phyloP scores from a whole-genome alignment of 2,888 invertebrate species.

The Philonicus albiceps region DNA sequence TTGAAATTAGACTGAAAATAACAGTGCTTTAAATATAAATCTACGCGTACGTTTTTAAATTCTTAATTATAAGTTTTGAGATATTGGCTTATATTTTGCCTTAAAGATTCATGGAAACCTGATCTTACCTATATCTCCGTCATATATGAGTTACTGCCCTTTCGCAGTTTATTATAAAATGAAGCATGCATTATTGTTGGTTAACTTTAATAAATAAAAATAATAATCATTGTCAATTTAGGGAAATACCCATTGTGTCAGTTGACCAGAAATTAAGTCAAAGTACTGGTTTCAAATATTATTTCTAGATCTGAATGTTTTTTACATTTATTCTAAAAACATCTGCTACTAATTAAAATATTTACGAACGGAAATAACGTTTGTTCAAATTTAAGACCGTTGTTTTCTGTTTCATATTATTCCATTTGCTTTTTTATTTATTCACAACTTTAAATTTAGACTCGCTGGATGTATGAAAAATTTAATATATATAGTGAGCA shows the following conservation, averaged over 20 bases:
- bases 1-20: neutral
- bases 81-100: neutral
- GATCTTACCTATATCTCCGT: neutral
- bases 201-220: neutral
- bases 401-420: neutral
- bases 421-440: neutral
- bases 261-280: neutral
- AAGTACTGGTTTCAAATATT: neutral
- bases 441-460: neutral
- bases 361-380: neutral
- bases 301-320: neutral
- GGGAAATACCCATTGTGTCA: neutral
- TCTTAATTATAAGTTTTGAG: neutral
- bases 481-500: neutral
- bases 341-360: too few relatives aligned
- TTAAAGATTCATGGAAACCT: neutral
- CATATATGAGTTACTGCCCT: neutral
- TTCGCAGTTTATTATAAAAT: neutral
- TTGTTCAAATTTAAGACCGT: neutral
- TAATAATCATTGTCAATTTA: neutral
- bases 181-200: too few relatives aligned
- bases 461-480: neutral
- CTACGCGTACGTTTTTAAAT: neutral
- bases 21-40: neutral
- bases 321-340: too few relatives aligned